Conservation (phyloP, 1,140 invertebrate genomes). For the Heliconius hermathena region DNA sequence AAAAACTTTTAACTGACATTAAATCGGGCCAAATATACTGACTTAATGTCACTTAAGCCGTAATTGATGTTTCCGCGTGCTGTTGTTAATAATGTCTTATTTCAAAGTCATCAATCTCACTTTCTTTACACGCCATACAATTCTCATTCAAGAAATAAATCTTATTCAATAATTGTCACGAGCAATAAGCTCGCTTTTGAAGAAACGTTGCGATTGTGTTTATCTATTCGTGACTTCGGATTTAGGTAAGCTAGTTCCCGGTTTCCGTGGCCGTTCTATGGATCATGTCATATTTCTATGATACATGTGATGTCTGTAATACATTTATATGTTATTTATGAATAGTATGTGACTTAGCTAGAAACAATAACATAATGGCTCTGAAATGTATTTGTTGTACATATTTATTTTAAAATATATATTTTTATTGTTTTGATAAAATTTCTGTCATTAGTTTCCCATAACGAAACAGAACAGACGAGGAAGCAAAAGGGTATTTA, state of each 20-base stretch:
- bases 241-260: slow-evolving; percentile 34
- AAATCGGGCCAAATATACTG: neutral
- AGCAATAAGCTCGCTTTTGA: slow-evolving; percentile 53
- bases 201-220: slow-evolving; percentile 35
- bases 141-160: slow-evolving; percentile 30
- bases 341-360: too few relatives aligned
- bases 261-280: slow-evolving; percentile 8
- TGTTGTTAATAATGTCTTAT: neutral
- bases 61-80: neutral
- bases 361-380: too few relatives aligned
- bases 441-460: too few relatives aligned
- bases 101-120: slow-evolving; percentile 2
- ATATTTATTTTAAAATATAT: too few relatives aligned
- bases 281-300: neutral
- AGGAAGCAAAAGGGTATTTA: too few relatives aligned
- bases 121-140: slow-evolving; percentile 11
- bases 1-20: too few relatives aligned
- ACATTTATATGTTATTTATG: neutral
- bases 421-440: too few relatives aligned
- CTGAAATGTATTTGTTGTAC: too few relatives aligned
- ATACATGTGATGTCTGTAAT: neutral
- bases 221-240: slow-evolving; percentile 40
- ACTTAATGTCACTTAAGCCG: neutral
- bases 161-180: slow-evolving; percentile 53
- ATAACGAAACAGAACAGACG: too few relatives aligned